Conservation (phyloP, 2,113 vertebrate genomes). For the Noturus placidus region DNA sequence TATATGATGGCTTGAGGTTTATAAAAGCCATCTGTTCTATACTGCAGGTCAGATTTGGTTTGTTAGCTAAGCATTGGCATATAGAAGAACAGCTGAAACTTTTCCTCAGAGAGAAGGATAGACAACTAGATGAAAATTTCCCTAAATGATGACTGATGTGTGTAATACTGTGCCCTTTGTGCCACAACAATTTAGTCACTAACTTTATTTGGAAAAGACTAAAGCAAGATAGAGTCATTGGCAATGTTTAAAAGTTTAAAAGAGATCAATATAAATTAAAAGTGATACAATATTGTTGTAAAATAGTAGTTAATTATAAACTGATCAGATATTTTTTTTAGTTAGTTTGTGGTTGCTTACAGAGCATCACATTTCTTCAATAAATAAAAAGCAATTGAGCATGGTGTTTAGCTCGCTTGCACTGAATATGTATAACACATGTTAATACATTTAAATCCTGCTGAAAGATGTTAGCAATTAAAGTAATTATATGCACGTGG, state of each 20-base stretch:
- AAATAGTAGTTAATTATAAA: neutral
- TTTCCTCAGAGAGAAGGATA: neutral
- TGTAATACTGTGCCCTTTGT: neutral
- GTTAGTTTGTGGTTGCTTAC: neutral
- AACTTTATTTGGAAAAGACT: neutral
- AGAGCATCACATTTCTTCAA: constrained; percentile 16
- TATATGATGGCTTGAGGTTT: constrained; percentile 36
- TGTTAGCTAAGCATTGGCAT: neutral
- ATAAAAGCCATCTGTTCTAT: constrained; percentile 40
- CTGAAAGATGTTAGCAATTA: constrained; percentile 63
- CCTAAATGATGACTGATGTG: neutral
- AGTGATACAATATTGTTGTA: neutral
- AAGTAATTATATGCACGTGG: constrained; percentile 56
- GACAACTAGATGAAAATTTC: neutral
- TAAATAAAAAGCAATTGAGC: constrained; percentile 50
- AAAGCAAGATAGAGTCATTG: neutral
- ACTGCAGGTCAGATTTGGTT: constrained; percentile 42
- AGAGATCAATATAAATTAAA: neutral
- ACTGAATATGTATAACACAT: constrained; percentile 63
- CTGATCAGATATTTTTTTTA: neutral
- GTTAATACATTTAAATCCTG: constrained; percentile 60
- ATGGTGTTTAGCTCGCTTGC: constrained; percentile 55
- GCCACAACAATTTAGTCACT: neutral
- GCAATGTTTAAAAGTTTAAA: neutral
- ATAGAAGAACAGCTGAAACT: neutral